Conservation (phyloP, 2,113 vertebrate species). For the Campylomormyrus numenius region DNA sequence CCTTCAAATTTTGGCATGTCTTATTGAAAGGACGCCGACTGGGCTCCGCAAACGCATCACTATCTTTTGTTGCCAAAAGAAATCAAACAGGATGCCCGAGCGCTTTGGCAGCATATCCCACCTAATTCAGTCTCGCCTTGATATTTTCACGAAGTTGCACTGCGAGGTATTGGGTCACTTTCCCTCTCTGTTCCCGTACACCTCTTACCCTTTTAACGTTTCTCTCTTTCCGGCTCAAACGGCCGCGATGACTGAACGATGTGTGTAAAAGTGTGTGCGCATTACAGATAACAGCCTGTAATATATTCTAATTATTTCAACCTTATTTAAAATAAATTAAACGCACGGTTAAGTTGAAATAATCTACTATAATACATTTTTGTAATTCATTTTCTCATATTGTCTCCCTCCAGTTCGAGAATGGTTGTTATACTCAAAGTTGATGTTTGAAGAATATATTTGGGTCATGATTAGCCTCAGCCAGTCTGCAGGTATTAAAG, state of each 20-base stretch:
- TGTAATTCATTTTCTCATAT: not conserved
- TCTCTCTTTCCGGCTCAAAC: not conserved
- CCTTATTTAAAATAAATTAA: not conserved
- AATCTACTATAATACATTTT: not conserved
- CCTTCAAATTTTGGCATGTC: not conserved
- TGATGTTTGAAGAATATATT: not conserved
- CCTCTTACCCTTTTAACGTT: not conserved
- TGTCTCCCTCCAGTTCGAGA: not conserved
- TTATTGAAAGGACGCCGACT: not conserved
- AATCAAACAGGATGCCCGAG: not conserved
- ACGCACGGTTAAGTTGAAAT: not conserved
- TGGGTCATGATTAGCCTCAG: not conserved
- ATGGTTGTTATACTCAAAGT: not conserved
- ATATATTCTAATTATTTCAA: not conserved
- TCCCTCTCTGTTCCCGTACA: not conserved
- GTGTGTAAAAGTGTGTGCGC: not conserved
- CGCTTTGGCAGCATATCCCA: not conserved
- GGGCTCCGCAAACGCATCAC: not conserved
- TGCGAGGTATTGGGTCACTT: not conserved
- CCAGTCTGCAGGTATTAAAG: not conserved
- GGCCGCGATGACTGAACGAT: not conserved
- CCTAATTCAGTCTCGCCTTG: not conserved
- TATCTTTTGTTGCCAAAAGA: not conserved
- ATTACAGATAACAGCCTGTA: not conserved
- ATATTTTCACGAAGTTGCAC: not conserved